Evolutionary conservation across 2,888 invertebrate genomes (phyloP), one percentile per base, ranked within the genome.

Genomic region (Mystacides longicornis): DNA sequence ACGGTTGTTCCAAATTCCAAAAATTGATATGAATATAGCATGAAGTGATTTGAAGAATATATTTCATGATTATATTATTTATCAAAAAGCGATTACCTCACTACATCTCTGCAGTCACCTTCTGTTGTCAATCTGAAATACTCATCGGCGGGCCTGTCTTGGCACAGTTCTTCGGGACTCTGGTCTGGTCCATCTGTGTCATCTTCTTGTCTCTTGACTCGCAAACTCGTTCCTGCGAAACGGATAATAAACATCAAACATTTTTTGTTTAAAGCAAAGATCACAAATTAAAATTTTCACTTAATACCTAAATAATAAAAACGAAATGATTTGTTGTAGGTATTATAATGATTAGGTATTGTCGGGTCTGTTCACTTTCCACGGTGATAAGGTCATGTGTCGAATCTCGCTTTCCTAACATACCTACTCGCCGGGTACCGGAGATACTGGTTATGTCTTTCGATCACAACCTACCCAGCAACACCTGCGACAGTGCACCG

Each of bases 101-200:
- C 93, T 64, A 94, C 94, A 72, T 93, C 93, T 65, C 93, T 83
- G 74, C 94, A 94, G 74, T 94, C 93, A 61, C 87, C 86, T 22
- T 90, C 90, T 51, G 85, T 82, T 63, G 83, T 80, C 64, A 93
- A 78, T 63, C 94, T 83, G 81, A 94, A 94, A 77, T 93, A 94
- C 73, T 94, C 93, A 67, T 93, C 93, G 18, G 87, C 89, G 2
- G 93, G 90, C 65, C 93, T 81, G 67, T 89, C 88, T 63, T 88
- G 85, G 72, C 94, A 94, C 51, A 92, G 80, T 71, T 92, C 87
- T 66, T 94, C 93, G 2, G 91, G 77, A 62, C 74, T 84, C 56
- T 74, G 73, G 2, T 85, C 84, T n/a, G 75, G 76, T 55, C 80
- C 81, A 20, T 68, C 74, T n/a, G 74, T 74, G 23, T 87, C 87